phyloP scores from a whole-genome alignment of 2,113 vertebrate species.

The Prinia subflava region DNA sequence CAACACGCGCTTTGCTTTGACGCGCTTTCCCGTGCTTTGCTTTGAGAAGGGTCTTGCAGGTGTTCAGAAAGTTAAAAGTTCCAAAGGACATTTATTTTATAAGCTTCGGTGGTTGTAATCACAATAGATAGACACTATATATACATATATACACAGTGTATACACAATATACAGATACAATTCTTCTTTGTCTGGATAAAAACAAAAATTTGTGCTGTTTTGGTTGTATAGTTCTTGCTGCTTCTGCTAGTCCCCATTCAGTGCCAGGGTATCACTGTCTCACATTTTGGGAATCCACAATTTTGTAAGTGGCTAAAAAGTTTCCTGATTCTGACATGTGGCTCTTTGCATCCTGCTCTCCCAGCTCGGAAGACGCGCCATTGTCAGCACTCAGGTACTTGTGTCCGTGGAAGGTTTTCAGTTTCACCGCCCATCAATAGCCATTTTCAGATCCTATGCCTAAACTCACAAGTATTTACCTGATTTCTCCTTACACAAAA shows the following conservation, averaged over 20 bases:
- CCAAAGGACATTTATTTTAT: not conserved
- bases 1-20: accelerated
- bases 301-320: not conserved
- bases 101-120: not conserved
- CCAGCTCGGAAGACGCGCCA: not conserved
- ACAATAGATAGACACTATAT: too few relatives aligned
- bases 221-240: not conserved
- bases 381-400: not conserved
- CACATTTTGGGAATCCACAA: not conserved
- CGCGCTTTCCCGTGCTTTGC: accelerated
- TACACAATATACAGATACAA: accelerated
- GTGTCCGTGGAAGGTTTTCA: not conserved
- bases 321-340: not conserved
- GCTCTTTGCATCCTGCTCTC: not conserved
- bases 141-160: too few relatives aligned
- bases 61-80: not conserved
- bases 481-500: not conserved
- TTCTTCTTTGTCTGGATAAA: not conserved
- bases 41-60: not conserved
- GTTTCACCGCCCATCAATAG: not conserved
- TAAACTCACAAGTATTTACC: not conserved
- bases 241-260: not conserved
- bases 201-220: accelerated
- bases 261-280: not conserved
- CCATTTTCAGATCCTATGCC: not conserved